Percentiles rank a stretch among this genome's conserved stretches.
Conservation (phyloP, 2,797 vertebrate species). For the Sebastes hubbsi region DNA sequence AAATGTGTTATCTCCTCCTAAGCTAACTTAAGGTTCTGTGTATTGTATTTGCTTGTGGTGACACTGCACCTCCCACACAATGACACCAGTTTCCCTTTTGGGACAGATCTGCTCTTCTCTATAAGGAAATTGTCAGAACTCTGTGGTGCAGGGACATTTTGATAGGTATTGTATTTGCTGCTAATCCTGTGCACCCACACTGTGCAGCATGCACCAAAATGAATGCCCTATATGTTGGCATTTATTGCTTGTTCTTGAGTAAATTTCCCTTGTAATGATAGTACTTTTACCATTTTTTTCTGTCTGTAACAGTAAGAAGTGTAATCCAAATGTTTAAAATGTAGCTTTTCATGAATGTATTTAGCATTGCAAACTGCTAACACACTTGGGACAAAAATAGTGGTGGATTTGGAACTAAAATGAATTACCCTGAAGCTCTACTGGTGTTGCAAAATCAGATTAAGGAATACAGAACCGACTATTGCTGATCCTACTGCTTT, state of each 20-base stretch:
- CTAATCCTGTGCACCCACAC: constrained; percentile 43
- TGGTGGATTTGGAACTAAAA: constrained; percentile 34
- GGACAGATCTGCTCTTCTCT: constrained; percentile 38
- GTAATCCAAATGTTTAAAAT: constrained; percentile 23
- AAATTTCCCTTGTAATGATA: background rate
- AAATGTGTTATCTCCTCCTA: background rate
- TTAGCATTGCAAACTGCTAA: constrained; percentile 12
- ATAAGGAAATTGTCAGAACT: constrained; percentile 24
- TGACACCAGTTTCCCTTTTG: constrained; percentile 31
- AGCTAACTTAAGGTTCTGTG: constrained; percentile 21
- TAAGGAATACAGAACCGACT: background rate
- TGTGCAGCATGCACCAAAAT: constrained; percentile 6
- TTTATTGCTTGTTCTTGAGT: constrained; percentile 2
- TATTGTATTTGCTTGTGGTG: background rate
- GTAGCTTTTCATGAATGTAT: constrained; percentile 10
- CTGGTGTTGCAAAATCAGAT: constrained; percentile 30
- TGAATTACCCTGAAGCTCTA: constrained; percentile 27
- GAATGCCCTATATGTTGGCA: constrained; percentile 13
- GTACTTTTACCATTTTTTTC: background rate
- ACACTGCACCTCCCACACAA: constrained; percentile 49
- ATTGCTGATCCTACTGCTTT: constrained; percentile 16
- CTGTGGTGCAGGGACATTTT: constrained; percentile 32
- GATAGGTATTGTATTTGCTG: constrained; percentile 35
- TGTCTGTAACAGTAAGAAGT: background rate
- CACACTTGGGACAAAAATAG: constrained; percentile 28